Percentiles rank a stretch among this genome's conserved stretches.
Conservation (phyloP, 2,888 invertebrate genomes). For the Hipparchia semele region DNA sequence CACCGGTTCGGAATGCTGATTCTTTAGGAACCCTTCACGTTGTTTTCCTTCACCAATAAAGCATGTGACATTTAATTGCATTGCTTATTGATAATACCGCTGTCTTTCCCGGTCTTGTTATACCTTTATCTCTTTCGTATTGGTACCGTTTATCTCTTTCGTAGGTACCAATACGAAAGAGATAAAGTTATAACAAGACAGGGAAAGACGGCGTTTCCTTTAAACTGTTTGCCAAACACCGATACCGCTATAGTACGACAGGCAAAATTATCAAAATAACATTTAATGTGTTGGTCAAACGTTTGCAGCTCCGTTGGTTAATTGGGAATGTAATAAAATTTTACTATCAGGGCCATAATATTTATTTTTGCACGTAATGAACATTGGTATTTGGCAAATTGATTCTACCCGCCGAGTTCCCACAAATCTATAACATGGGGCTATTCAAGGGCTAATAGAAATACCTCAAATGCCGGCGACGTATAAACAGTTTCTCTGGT, state of each 20-base stretch:
- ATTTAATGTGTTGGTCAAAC: slow-evolving; percentile 38
- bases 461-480: too few species aligned
- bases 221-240: slow-evolving; percentile 33
- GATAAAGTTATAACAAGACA: not conserved
- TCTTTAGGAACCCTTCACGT: too few species aligned
- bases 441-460: too few species aligned
- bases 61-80: too few species aligned
- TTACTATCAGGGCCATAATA: slow-evolving; percentile 16
- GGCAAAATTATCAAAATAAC: slow-evolving; percentile 45
- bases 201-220: slow-evolving; percentile 10
- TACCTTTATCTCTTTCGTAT: not conserved
- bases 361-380: slow-evolving; percentile 13
- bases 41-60: too few species aligned
- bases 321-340: slow-evolving; percentile 14
- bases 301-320: slow-evolving; percentile 21
- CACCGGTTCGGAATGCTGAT: too few species aligned
- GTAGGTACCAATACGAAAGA: not conserved
- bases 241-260: slow-evolving; percentile 36
- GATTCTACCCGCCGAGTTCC: not conserved
- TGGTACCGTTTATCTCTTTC: too few species aligned
- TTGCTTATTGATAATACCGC: not conserved
- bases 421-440: too few species aligned
- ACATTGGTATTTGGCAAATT: not conserved
- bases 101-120: not conserved
- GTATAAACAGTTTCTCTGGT: too few species aligned